A percentile compares a stretch with the other conserved stretches of the same genome.
Evolutionary conservation across 2,797 vertebrate species (phyloP).

Genomic region (Sebastes jordani): DNA sequence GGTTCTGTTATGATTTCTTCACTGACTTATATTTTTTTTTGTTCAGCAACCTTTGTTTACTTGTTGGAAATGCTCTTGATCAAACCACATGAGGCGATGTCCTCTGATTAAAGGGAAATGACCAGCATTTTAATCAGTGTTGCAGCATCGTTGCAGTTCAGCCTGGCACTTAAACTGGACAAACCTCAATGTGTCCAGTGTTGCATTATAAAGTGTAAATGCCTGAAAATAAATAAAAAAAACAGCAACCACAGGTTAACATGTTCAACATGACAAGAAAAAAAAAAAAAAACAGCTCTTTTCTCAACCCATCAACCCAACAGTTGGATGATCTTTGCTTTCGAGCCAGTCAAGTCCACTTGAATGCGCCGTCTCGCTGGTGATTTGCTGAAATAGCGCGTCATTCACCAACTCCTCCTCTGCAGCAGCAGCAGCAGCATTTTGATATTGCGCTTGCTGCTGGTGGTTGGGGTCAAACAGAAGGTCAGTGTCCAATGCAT

Average conservation of each 20-base stretch:
- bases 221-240: conserved; percentile 74
- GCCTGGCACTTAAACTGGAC: conserved; percentile 93
- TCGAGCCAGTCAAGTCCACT: conserved; percentile 98
- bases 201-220: conserved; percentile 86
- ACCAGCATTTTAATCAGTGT: conserved; percentile 72
- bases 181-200: conserved; percentile 87
- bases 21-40: neutral
- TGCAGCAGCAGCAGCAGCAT: conserved; percentile 78
- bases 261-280: conserved; percentile 59
- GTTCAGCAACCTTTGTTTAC: conserved; percentile 4
- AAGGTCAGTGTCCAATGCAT: conserved; percentile 93
- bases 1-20: neutral
- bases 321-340: conserved; percentile 97
- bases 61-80: conserved; percentile 39
- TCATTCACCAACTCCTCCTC: conserved; percentile 97
- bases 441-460: conserved; percentile 94
- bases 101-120: conserved; percentile 62
- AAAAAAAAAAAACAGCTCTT: conserved; percentile 64
- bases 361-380: conserved; percentile 90
- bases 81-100: conserved; percentile 12
- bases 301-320: conserved; percentile 87
- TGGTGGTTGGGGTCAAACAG: conserved; percentile 93
- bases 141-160: conserved; percentile 86
- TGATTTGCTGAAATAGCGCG: conserved; percentile 95
- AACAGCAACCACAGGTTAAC: conserved; percentile 70